Evolutionary conservation across 2,113 vertebrate species (phyloP), one percentile per base, ranked within the genome.

Genomic region (Anarhynchus alexandrinus): DNA sequence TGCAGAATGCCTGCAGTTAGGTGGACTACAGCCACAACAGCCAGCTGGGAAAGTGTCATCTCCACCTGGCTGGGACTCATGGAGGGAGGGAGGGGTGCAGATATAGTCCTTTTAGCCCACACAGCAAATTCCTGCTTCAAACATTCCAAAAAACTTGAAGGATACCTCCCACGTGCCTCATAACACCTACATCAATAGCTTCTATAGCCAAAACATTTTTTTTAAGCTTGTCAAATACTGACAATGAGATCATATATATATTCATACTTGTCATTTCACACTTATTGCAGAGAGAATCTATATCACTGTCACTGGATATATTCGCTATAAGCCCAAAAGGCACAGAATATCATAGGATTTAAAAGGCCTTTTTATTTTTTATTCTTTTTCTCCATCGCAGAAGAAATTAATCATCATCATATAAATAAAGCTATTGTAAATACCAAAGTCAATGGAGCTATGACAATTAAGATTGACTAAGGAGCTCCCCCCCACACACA

Each of bases 141-240:
- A 62, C 21, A 58, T 58, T 82, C 42, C 1, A 30, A 92, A 82
- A 82, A 73, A 51, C 45, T 73, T 83, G 62, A 82, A 94, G 62
- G 71, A 81, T 70, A 52, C 54, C 70, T 82, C 84, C 73, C 58
- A 59, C 80, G 1, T 34, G 23, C 82, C 81, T 89, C 49, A 25
- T 79, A 89, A 81, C 49, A 80, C 49, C 69, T 67, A 86, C 67
- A 76, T 17, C 84, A 47, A 30, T 83, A 55, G 49, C 52, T 87
- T 85, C 88, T 42, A 85, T 73, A 91, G 73, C 77, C 89, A 95
- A 97, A 95, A 51, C 61, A 47, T 84, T 54, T 83, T 84, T 88
- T 92, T 69, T 23, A 69, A 79, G 20, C 66, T 95, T 90, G 87
- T 93, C 93, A 96, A 80, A 91, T 77, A 66, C 73, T 87, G 91